Base-by-base conservation (phyloP, 2,888 invertebrate species). In the Drosophila paucipuncta region DNA sequence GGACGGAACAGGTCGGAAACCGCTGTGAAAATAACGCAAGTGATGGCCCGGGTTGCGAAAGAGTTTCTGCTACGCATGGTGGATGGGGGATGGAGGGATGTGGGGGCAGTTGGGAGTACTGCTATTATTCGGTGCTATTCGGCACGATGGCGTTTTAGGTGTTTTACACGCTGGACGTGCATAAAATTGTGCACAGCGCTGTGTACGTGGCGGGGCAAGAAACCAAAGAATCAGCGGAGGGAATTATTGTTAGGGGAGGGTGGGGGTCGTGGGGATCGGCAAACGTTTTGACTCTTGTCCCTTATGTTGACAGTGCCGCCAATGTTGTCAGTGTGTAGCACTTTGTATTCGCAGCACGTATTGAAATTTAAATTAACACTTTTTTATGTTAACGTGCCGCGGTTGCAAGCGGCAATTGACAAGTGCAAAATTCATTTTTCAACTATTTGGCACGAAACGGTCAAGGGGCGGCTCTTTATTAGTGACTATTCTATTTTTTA, bases 281-380 rank as follows among this genome's bases (percentile, higher is more conserved):
- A 61, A 68, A 28, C 50, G 71, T 37, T 57, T 39, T 52, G 66
- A 66, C 66, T 66, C 53, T 55, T 70, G 49, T 35, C 39, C 54
- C 60, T 28, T 58, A 18, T 57, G 53, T 33, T 66, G 68, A 22
- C 25, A 37, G 25, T 63, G 54, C 37, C 43, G 35, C 53, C 54
- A 53, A 28, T 65, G 18, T 53, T 63, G 54, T 28, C 18, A 43
- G 30, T 60, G 54, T 66, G 57, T 47, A 58, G n/a, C 68, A 53
- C 72, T 78, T 77, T 77, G 81, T 77, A 91, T 90, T 85, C 90
- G 66, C 76, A 79, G 78, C 91, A 91, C 91, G 91, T 91, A 86
- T 81, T 79, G 83, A 90, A 91, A 91, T 91, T 91, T 91, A 91
- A 91, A 91, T 91, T 91, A 91, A 91, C 91, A 91, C 91, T 91